Evolutionary conservation across 2,888 invertebrate species (phyloP), one percentile per base, ranked within the genome.

Genomic region (Drosophila siamana): DNA sequence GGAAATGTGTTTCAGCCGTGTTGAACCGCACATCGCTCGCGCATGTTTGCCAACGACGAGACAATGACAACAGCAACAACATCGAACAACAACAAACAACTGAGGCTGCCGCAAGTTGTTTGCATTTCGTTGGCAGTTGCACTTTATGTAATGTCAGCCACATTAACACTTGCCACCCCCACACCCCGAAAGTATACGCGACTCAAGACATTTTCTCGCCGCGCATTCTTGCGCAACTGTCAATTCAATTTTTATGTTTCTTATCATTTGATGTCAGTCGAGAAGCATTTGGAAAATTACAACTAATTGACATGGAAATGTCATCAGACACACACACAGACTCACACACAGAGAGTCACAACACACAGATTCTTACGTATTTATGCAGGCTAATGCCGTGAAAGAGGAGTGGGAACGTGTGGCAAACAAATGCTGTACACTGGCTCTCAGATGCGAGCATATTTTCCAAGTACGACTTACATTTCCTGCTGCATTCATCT

Each of bases 261-360:
- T 62, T 74, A 65, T 74, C 74, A 77, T 74, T 77, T 60, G 59
- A 57, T 77, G 77, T 78, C 77, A 71, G 33, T 33, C 33, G 5
- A 78, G 67, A n/a, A 43, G 65, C 74, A 65, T 80, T 77, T 69
- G 48, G 62, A 52, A 72, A 80, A 74, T 71, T 74, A 51, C 54
- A 79, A 81, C 86, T 84, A 86, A 84, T 84, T 86, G 86, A 84
- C 84, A 86, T 81, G 84, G 69, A 78, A 78, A 83, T 71, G 76
- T 40, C 54, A 43, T 24, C 28, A 28, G 19, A 13, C 3, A 50
- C 13, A 54, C 30, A 36, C 16, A 5, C 40, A 62, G 41, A 40
- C 36, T n/a, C n/a, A 13, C 3, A 50, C 13, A 54, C 30, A 36
- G 13, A 5, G 36, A 62, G 41, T 26, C 36, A n/a, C 19, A 41